Base-by-base conservation (phyloP, 2,113 vertebrate genomes). In the Glareola pratincola region DNA sequence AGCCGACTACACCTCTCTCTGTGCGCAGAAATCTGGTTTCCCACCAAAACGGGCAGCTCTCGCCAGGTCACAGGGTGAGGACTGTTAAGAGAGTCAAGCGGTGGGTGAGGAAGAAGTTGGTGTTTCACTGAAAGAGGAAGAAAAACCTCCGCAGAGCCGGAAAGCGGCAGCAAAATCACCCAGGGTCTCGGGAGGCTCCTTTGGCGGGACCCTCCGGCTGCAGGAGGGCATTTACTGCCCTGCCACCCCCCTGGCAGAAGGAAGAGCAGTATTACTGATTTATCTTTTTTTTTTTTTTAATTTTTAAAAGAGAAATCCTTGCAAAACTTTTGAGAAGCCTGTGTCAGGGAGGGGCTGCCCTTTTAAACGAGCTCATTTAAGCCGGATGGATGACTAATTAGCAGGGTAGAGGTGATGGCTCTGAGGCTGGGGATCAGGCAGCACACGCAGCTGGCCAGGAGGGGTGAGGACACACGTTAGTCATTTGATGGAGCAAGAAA, bases 31-130 rank as follows among this genome's bases (percentile, higher is more conserved):
- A 37, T 0, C 10, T 6, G 8, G 4, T 26, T 63, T 23, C 48
- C 11, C 63, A 56, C 51, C 30, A 5, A 43, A 17, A 7, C 2
- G 0, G 24, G 56, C 63, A 53, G 39, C 45, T 32, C 47, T 8
- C 3, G 0, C n/a, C 24, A 17, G 19, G 20, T 21, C 16, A 11
- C 1, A 0, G 48, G 12, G 0, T 5, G 6, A 50, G 18, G 37
- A 10, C 2, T 2, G 0, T 8, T 9, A 48, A 30, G 26, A 5
- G 39, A n/a, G 14, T 4, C n/a, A 14, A 56, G 59, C 5, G 7
- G 57, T 0, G 16, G 7, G 57, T 0, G 16, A 54, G 66, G 75
- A 72, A 30, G 24, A 56, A 10, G 24, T 3, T 5, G 57, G 36
- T 7, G 10, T 11, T 48, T 32, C 36, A 7, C 19, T 3, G 8